Base-by-base conservation (phyloP, 2,888 invertebrate genomes). In the Meliscaeva auricollis region DNA sequence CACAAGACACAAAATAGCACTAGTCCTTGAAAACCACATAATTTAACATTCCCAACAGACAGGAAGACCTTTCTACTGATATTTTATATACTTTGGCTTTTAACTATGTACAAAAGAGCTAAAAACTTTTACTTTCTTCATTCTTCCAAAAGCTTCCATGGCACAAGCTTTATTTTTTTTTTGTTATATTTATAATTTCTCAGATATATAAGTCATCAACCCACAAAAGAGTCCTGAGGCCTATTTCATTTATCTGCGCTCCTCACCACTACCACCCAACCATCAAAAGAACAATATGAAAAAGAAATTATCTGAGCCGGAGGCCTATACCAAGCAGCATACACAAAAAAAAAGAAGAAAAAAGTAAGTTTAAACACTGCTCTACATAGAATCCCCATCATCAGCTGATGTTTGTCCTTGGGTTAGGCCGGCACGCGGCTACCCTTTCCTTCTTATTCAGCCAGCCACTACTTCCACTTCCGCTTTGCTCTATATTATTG, bases 321-420 rank as follows among this genome's bases (percentile, higher is more conserved):
- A 30, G 15, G 17, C 15, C 15, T 15, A 4, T n/a, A n/a, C n/a
- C n/a, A 44, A 44, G 26, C 26, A 62, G 44, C 22, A 44, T 8
- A 22, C 0, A 26, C 2, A 41, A 26, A n/a, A 30, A 32, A 7
- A 46, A 52, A 9, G 8, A 50, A 17, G 20, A 50, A 41, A 9
- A 60, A 38, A 60, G 41, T n/a, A 13, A 66, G 17, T 13, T 48
- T 48, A 66, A 50, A n/a, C 35, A 9, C 3, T 48, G 32, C 44
- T 35, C 35, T 11, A 48, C 32, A 20, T 50, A 35, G n/a, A 66
- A 66, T 66, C 8, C 32, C 66, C 50, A 77, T 77, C 68, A 62
- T 85, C 85, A 85, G 85, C 85, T 85, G 85, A 85, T 81, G 69
- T 85, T 85, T 68, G 85, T 85, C 85, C 85, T 85, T 85, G 85